phyloP scores from a whole-genome alignment of 2,888 invertebrate species.

The Euplagia quadripunctaria region DNA sequence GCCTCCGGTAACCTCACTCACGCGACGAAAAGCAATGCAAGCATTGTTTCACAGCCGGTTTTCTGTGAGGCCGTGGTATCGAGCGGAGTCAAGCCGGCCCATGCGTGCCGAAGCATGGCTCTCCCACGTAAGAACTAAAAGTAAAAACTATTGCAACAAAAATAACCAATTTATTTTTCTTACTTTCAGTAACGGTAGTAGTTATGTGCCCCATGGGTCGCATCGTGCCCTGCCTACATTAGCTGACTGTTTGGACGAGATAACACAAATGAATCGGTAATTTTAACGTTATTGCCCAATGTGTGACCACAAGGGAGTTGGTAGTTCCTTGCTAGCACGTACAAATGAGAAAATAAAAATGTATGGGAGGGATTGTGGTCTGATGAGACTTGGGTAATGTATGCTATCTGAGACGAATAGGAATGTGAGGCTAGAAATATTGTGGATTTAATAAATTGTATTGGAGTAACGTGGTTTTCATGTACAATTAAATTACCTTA shows the following conservation, averaged over 20 bases:
- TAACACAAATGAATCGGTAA: conserved; percentile 51
- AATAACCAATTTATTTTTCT: conserved; percentile 46
- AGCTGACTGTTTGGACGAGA: conserved; percentile 37
- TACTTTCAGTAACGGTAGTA: conserved; percentile 31
- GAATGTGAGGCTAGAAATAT: not conserved
- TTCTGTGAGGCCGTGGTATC: too few relatives aligned
- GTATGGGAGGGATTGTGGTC: conserved; percentile 6
- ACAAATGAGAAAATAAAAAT: conserved; percentile 25
- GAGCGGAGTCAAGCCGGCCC: too few relatives aligned
- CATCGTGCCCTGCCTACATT: conserved; percentile 41
- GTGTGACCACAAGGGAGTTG: conserved; percentile 14
- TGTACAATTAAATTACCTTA: too few relatives aligned
- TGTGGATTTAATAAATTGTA: not conserved
- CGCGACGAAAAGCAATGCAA: too few relatives aligned
- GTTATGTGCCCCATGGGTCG: conserved; percentile 34
- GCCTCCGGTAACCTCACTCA: too few relatives aligned
- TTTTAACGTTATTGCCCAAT: conserved; percentile 37
- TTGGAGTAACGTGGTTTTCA: too few relatives aligned
- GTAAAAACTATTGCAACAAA: conserved; percentile 35
- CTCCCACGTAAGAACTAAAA: too few relatives aligned
- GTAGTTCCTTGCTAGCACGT: conserved; percentile 12
- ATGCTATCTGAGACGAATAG: not conserved
- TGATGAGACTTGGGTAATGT: conserved; percentile 15
- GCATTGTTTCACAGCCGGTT: too few relatives aligned
- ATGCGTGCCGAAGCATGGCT: too few relatives aligned